Evolutionary conservation across 2,113 vertebrate species (phyloP).

Genomic region (Pteronura brasiliensis): DNA sequence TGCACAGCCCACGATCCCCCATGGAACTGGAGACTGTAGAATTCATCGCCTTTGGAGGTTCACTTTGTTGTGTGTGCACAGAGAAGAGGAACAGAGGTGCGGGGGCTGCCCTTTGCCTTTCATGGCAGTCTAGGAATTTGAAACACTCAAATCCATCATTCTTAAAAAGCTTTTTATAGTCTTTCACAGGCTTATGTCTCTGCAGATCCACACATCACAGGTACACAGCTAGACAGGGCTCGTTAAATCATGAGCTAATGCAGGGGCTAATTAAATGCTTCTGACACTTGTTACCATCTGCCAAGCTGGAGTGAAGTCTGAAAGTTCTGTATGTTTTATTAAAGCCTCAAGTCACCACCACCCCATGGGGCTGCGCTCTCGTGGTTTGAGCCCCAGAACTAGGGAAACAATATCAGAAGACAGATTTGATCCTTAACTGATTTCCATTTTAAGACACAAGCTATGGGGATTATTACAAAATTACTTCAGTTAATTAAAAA

Average conservation of each 20-base stretch:
- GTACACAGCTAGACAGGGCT: neutral
- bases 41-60: neutral
- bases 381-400: neutral
- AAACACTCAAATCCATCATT: neutral
- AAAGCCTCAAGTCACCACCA: neutral
- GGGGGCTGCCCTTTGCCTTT: conserved; percentile 11
- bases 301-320: neutral
- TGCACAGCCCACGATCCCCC: neutral
- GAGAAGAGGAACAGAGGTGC: neutral
- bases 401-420: neutral
- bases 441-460: conserved; percentile 31
- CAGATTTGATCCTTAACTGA: fast-evolving
- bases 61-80: neutral
- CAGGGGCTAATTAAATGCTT: conserved; percentile 49
- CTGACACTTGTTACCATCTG: conserved; percentile 15
- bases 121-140: neutral
- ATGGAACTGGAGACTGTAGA: neutral
- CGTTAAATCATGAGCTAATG: conserved; percentile 36
- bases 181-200: conserved; percentile 4
- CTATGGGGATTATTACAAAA: conserved; percentile 59
- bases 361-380: neutral
- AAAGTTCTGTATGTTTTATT: conserved; percentile 1
- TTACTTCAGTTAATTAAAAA: conserved; percentile 80
- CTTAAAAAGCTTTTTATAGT: conserved; percentile 40
- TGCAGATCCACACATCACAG: neutral